Percentiles rank a stretch among this genome's conserved stretches.
These are phyloP conservation scores for Bovichtus diacanthus DNA, from an alignment of 2,797 vertebrate species.

Conservation along the genomic window DNA sequence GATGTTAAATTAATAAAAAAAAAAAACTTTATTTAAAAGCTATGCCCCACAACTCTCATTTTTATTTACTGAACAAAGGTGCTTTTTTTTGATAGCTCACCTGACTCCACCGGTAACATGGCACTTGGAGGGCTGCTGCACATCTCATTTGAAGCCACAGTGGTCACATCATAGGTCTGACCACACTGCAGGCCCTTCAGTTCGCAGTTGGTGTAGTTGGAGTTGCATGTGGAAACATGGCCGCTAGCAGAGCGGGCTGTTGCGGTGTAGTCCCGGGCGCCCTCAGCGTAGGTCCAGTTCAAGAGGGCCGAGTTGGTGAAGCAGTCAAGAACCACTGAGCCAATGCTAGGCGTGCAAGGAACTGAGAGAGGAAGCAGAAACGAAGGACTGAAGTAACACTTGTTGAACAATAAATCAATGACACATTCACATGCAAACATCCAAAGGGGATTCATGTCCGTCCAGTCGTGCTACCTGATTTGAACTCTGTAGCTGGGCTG, in stretches of 20 bases:
- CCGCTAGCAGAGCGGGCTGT: conserved; percentile 48
- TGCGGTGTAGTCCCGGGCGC: conserved; percentile 72
- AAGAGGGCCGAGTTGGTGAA: conserved; percentile 69
- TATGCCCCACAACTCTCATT: background rate
- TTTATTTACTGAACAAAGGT: background rate
- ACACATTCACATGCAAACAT: background rate
- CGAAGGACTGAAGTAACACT: background rate
- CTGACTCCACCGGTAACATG: conserved; percentile 68
- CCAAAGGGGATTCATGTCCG: background rate
- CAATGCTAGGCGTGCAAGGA: conserved; percentile 79
- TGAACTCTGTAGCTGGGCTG: conserved; percentile 64
- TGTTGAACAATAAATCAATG: background rate
- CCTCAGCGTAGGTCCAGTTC: conserved; percentile 68
- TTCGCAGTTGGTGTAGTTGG: conserved; percentile 80
- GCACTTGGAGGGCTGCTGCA: conserved; percentile 77
- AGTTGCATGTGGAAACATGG: conserved; percentile 65
- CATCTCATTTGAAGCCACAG: conserved; percentile 69
- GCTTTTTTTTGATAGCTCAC: conserved; percentile 47
- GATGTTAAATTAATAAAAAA: background rate
- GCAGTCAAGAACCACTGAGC: conserved; percentile 74
- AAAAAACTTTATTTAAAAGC: background rate
- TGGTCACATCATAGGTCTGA: conserved; percentile 65
- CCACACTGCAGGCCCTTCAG: conserved; percentile 77
- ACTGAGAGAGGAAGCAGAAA: conserved; percentile 62
- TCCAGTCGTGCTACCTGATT: conserved; percentile 76